A percentile compares a stretch with the other conserved stretches of the same genome.
phyloP scores from a whole-genome alignment of 2,888 invertebrate species.

The Pteria penguin region DNA sequence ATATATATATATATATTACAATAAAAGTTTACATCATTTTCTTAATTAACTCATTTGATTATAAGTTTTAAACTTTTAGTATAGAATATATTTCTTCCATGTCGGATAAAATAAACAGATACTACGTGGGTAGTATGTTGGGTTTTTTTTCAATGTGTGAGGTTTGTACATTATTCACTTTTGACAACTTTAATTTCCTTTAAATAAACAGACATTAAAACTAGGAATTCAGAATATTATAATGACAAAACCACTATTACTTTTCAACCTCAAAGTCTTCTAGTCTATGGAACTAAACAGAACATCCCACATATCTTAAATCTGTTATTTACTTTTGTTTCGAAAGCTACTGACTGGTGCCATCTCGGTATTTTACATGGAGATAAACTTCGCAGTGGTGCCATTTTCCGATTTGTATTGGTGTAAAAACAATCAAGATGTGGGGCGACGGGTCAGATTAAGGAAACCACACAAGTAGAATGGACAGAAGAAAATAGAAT shows the following conservation, averaged over 20 bases:
- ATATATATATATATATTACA: no score
- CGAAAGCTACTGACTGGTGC: neutral
- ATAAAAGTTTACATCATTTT: no score
- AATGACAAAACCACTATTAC: neutral
- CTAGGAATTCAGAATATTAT: neutral
- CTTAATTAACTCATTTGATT: no score
- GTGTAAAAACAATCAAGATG: neutral
- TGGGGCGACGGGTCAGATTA: neutral
- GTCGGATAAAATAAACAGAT: neutral
- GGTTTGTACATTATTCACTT: neutral
- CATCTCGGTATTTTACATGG: neutral
- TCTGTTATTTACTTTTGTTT: neutral
- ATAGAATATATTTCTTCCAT: no score
- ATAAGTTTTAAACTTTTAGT: no score
- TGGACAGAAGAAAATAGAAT: conserved; percentile 1
- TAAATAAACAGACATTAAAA: neutral
- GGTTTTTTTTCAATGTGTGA: neutral
- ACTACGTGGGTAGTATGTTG: neutral
- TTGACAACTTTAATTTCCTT: neutral
- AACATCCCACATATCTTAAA: neutral
- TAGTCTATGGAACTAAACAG: neutral
- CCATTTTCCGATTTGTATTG: neutral
- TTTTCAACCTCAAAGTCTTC: neutral
- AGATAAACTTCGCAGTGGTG: neutral
- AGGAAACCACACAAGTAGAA: neutral